A percentile compares a stretch with the other conserved stretches of the same genome.
These are phyloP conservation scores for Saccostrea cuccullata DNA, from an alignment of 1,140 invertebrate species.

Conservation along the genomic window DNA sequence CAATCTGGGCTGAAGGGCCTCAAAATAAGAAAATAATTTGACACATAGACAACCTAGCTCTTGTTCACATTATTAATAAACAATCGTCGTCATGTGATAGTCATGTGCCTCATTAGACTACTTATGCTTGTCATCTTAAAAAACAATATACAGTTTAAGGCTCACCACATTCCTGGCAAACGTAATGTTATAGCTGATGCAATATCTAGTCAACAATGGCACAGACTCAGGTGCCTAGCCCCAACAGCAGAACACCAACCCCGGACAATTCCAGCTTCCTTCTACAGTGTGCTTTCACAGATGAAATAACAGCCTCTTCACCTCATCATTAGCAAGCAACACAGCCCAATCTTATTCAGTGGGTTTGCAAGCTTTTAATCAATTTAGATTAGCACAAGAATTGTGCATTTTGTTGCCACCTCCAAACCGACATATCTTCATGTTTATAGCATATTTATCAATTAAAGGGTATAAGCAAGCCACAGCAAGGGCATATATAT, in stretches of 20 bases:
- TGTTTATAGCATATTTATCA: too few species aligned
- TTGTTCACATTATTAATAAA: constrained; percentile 38
- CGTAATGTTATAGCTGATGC: constrained; percentile 44
- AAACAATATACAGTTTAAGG: constrained; percentile 46
- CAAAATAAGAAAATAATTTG: constrained; percentile 43
- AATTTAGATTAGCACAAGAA: background rate
- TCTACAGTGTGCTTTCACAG: constrained; percentile 17
- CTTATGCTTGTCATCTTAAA: constrained; percentile 26
- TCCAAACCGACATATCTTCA: background rate
- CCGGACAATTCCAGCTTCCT: constrained; percentile 28
- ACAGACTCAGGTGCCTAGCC: constrained; percentile 14
- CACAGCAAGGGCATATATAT: too few species aligned
- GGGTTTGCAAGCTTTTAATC: background rate
- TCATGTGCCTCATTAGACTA: constrained; percentile 41
- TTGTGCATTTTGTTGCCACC: constrained; percentile 39
- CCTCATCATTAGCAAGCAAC: constrained; percentile 23
- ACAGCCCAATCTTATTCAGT: background rate
- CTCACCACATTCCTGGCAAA: constrained; percentile 39
- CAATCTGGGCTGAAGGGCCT: constrained; percentile 34
- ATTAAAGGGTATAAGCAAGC: too few species aligned
- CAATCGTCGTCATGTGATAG: constrained; percentile 43
- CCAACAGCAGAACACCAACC: constrained; percentile 28
- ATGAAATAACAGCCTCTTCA: constrained; percentile 40
- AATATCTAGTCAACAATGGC: constrained; percentile 48
- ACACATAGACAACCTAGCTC: constrained; percentile 42